These are phyloP conservation scores for Leptocoma aspasia DNA, from an alignment of 2,113 vertebrate species.

Conservation along the genomic window DNA sequence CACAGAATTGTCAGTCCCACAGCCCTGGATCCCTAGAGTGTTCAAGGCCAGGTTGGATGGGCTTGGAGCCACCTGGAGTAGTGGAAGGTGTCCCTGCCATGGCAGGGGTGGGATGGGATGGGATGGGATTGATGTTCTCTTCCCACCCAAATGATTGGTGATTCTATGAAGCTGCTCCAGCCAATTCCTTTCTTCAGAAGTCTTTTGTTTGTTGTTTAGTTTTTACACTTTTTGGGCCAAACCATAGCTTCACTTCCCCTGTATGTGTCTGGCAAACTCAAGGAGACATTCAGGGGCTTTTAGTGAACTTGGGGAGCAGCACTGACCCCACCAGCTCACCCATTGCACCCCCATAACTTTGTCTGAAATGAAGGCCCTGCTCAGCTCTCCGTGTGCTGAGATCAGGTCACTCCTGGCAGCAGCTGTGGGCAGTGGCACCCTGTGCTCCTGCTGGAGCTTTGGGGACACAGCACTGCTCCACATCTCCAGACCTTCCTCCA, in stretches of 20 bases:
- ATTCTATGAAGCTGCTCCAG: not conserved
- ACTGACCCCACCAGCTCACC: not conserved
- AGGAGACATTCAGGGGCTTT: not conserved
- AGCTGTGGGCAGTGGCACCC: too few relatives aligned
- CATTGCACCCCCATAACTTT: not conserved
- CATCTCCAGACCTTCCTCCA: not conserved
- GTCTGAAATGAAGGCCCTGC: not conserved
- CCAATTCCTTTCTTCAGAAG: not conserved
- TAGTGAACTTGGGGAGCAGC: not conserved
- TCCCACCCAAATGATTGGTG: not conserved
- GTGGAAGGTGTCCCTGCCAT: not conserved
- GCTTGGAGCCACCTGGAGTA: rapidly evolving
- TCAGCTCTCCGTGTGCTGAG: not conserved
- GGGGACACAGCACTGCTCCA: not conserved
- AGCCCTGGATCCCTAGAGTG: not conserved
- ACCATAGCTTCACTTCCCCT: not conserved
- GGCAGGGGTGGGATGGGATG: not conserved
- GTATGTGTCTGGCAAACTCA: not conserved
- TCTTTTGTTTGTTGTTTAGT: not conserved
- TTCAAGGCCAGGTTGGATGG: not conserved
- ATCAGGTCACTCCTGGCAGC: too few relatives aligned
- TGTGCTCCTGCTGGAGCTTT: not conserved
- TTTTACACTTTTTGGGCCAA: not conserved
- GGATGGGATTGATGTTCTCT: too few relatives aligned
- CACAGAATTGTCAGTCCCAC: too few relatives aligned